Evolutionary conservation across 2,797 vertebrate species (phyloP).

Genomic region (Onychomys torridus): DNA sequence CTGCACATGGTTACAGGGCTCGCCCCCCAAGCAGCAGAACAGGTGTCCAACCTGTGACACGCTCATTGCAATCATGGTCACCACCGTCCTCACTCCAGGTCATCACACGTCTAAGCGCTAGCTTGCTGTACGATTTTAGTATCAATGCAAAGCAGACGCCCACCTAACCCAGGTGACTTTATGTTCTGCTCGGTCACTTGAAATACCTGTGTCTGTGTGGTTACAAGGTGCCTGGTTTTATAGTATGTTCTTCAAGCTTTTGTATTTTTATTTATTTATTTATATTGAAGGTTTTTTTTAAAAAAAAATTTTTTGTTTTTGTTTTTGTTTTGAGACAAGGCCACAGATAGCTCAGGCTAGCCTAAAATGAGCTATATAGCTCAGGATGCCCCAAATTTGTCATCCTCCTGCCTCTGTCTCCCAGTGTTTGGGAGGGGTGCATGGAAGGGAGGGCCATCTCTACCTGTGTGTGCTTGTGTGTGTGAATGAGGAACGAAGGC

Average conservation of each 20-base stretch:
- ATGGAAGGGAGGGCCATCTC: not conserved
- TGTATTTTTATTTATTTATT: not conserved
- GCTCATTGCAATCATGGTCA: rapidly evolving
- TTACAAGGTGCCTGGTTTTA: slow-evolving; percentile 1
- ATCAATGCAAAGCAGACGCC: not conserved
- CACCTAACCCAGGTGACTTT: not conserved
- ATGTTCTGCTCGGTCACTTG: not conserved
- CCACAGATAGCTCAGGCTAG: not conserved
- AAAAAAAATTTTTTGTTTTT: too few relatives aligned
- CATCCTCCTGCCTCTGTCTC: not conserved
- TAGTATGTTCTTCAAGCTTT: not conserved
- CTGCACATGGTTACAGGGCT: not conserved
- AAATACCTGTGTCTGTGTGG: not conserved
- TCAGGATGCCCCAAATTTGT: not conserved
- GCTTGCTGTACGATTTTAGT: not conserved
- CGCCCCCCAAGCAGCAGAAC: not conserved
- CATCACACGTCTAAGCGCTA: not conserved
- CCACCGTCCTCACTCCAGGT: not conserved
- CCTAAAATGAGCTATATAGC: not conserved
- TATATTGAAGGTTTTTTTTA: not conserved
- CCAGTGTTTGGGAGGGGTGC: not conserved
- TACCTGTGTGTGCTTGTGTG: not conserved
- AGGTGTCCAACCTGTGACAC: not conserved
- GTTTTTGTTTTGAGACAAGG: not conserved
- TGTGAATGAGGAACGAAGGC: not conserved